These are phyloP conservation scores for Erinaceus europaeus DNA, from an alignment of 2,113 vertebrate genomes.

Conservation along the genomic window DNA sequence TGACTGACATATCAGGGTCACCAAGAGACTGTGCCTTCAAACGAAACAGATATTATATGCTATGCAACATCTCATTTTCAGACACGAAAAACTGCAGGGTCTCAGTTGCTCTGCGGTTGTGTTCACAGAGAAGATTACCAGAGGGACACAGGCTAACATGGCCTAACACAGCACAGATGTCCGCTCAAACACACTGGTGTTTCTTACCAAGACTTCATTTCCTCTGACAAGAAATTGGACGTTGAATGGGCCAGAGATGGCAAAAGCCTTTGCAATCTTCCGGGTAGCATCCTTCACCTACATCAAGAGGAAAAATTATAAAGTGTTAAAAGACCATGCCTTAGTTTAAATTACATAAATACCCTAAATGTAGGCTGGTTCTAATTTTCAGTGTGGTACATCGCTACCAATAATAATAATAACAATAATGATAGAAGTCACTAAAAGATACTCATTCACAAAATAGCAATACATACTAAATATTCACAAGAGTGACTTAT, in stretches of 20 bases:
- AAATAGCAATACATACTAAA: not conserved
- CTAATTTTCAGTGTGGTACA: not conserved
- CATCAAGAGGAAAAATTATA: conserved; percentile 50
- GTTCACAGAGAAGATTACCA: not conserved
- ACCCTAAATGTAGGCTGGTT: not conserved
- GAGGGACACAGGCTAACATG: not conserved
- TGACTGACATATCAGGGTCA: conserved; percentile 40
- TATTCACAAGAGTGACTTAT: not conserved
- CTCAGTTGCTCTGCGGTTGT: not conserved
- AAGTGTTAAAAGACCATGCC: not conserved
- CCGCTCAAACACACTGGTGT: not conserved
- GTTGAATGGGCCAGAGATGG: conserved; percentile 97
- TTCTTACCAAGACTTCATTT: conserved; percentile 94
- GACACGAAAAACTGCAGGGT: not conserved
- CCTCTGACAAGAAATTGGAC: conserved; percentile 95
- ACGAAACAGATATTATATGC: not conserved
- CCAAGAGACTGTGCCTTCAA: not conserved
- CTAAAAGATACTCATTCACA: not conserved
- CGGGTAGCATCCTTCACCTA: conserved; percentile 92
- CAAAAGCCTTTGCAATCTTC: conserved; percentile 93
- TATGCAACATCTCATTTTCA: not conserved
- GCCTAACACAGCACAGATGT: not conserved
- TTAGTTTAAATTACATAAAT: not conserved
- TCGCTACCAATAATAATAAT: not conserved
- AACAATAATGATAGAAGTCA: not conserved